These are phyloP conservation scores for Melipona bicolor DNA, from an alignment of 2,888 invertebrate species.

Conservation along the genomic window DNA sequence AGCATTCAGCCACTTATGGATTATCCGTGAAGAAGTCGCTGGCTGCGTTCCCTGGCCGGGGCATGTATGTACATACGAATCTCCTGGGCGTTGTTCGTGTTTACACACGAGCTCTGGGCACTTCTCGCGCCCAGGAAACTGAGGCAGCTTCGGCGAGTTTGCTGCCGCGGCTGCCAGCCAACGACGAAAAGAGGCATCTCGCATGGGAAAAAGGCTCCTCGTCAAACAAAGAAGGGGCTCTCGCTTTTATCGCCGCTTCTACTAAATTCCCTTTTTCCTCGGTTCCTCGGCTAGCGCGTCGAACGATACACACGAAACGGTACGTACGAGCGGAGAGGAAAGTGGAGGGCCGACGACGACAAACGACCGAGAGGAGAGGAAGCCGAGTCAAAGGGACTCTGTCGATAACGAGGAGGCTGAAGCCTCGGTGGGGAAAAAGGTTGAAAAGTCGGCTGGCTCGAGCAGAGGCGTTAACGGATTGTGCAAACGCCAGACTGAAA, in stretches of 20 bases:
- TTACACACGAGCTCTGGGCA: slow-evolving; percentile 70
- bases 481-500: slow-evolving; percentile 15
- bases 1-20: slow-evolving; percentile 59
- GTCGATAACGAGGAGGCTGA: slow-evolving; percentile 7
- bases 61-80: not conserved
- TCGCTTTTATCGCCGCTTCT: slow-evolving; percentile 47
- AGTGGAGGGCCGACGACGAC: not conserved
- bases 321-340: not conserved
- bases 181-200: slow-evolving; percentile 34
- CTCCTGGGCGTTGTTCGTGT: slow-evolving; percentile 61
- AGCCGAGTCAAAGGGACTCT: slow-evolving; percentile 15
- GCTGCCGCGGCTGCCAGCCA: not conserved
- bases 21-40: slow-evolving; percentile 68
- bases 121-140: slow-evolving; percentile 71
- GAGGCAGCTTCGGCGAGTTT: slow-evolving; percentile 47
- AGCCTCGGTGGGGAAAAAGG: not conserved
- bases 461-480: slow-evolving; percentile 16
- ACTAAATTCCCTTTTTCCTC: slow-evolving; percentile 26
- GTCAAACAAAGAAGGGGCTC: slow-evolving; percentile 52
- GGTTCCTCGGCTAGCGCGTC: not conserved
- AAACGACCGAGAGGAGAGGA: not conserved
- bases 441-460: not conserved
- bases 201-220: slow-evolving; percentile 57
- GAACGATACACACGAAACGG: not conserved
- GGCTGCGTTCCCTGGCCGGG: slow-evolving; percentile 52